Base-by-base conservation (phyloP, 2,797 vertebrate species). In the Notoglanidium macrostoma region DNA sequence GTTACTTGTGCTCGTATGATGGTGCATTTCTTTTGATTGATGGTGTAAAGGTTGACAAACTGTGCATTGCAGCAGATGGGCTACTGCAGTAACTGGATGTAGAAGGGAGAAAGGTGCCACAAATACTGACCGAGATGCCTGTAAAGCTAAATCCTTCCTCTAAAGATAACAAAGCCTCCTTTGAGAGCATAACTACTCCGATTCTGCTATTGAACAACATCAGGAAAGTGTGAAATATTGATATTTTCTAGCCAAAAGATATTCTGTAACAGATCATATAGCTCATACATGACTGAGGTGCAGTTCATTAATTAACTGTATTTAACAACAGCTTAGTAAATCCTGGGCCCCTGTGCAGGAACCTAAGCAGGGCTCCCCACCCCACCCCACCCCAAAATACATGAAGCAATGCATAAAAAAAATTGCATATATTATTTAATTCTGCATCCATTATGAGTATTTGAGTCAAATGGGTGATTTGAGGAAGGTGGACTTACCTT, bases 121-220 rank as follows among this genome's bases (percentile, higher is more conserved):
- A 44, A 61, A 44, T 80, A 80, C n/a, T 80, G 78, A 80, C 78
- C 57, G 57, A n/a, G 40, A 63, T 44, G 78, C 40, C 21, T 44
- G 57, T 61, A 44, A 80, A 59, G 54, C 78, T 80, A 11, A 44
- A 80, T 55, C 32, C n/a, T 17, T 57, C 14, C 74, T 26, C 49
- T 19, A 57, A 78, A 80, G 54, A 40, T 40, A 40, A 59, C 32
- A 65, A 51, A 32, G 61, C 32, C 5, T 79, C 77, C 55, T 12
- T 17, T 40, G 32, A 40, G 32, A 79, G 77, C 77, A 44, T 12
- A 35, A 59, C 77, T 14, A 79, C 59, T 40, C 32, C 40, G 51
- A 57, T 78, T 57, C 51, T 35, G 76, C 32, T n/a, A 32, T 49
- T 67, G 17, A 17, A 46, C 23, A 81, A 14, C 80, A 82, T 82